Percentiles rank a stretch among this genome's conserved stretches.
These are phyloP conservation scores for Aphrocallistes beatrix DNA, from an alignment of 37 sponge, comb jelly and placozoan species.

Conservation along the genomic window DNA sequence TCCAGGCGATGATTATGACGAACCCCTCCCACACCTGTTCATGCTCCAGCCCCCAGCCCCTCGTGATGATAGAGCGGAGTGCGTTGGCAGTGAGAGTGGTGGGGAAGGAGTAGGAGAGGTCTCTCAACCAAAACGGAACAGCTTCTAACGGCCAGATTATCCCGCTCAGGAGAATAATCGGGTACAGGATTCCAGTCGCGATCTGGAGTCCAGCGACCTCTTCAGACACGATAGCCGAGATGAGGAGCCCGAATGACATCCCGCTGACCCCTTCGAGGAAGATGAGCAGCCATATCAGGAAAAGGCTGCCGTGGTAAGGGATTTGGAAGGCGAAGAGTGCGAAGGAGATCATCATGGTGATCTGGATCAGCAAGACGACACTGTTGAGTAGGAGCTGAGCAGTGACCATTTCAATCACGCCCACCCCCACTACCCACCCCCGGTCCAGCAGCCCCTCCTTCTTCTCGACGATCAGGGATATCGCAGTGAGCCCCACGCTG, in stretches of 20 bases:
- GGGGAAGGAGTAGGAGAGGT: slow-evolving; percentile 46
- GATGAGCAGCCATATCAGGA: neutral
- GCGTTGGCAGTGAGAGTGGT: slow-evolving; percentile 57
- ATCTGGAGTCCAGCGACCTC: slow-evolving; percentile 47
- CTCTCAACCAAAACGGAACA: slow-evolving; percentile 46
- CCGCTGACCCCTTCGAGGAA: slow-evolving; percentile 1
- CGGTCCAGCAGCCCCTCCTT: slow-evolving; percentile 75
- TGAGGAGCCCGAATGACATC: slow-evolving; percentile 32
- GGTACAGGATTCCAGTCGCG: slow-evolving; percentile 49
- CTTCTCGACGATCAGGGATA: slow-evolving; percentile 50
- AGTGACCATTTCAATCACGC: slow-evolving; percentile 19
- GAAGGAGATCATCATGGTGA: neutral
- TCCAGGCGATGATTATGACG: slow-evolving; percentile 40
- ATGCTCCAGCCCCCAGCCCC: slow-evolving; percentile 66
- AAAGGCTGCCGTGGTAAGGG: neutral
- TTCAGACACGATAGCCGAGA: slow-evolving; percentile 40
- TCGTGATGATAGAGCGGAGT: slow-evolving; percentile 57
- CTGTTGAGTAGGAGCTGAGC: slow-evolving; percentile 19
- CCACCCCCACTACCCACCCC: slow-evolving; percentile 55
- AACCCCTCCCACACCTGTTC: slow-evolving; percentile 57
- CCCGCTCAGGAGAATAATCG: slow-evolving; percentile 60
- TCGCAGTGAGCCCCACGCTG: slow-evolving; percentile 64
- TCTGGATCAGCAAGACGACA: neutral
- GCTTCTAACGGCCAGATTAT: slow-evolving; percentile 77
- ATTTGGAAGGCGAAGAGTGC: neutral